Evolutionary conservation across 2,797 vertebrate species (phyloP), one percentile per base, ranked within the genome.

Genomic region (Ispidina lecontei): DNA sequence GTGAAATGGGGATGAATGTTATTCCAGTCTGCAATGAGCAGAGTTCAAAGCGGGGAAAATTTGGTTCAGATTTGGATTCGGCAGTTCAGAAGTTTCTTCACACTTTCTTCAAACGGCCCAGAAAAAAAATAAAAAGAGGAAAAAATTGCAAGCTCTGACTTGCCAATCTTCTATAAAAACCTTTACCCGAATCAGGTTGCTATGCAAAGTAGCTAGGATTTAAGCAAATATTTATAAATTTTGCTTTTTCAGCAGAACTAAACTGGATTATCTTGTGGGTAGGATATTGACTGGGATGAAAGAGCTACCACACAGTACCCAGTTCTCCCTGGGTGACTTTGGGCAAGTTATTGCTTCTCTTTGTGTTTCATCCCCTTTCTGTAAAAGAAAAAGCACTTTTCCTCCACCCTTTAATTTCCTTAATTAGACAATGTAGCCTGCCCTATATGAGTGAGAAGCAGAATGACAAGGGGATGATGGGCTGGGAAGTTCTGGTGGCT

Each of bases 1-100:
- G 65, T 92, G 95, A 95, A 95, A 97, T 85, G 84, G 80, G 91
- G 91, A 92, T 35, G 91, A 95, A 95, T 94, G 93, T 96, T 96
- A 94, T 94, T 94, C 75, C 84, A 96, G 90, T 92, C 54, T 96
- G 92, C 56, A 87, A 89, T 91, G 81, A 96, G 84, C 33, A 80
- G 70, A 95, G 95, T 95, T 96, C 95, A 96, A 94, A 96, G 91
- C 1, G 0, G 75, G 69, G 91, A 94, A 94, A 94, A 94, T 89
- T 96, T 93, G 91, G 93, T 96, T 96, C 94, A 91, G 67, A 87
- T 95, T 96, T 92, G 84, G 82, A 93, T 88, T 94, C 76, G 9
- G 93, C 92, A 91, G 92, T 82, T 95, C 85, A 94, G 81, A 93
- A 94, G 83, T 94, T 84, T 90, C 84, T 95, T 95, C 91, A 87